Evolutionary conservation across 2,888 invertebrate genomes (phyloP), one percentile per base, ranked within the genome.

Genomic region (Scaptodrosophila latifasciaeformis): DNA sequence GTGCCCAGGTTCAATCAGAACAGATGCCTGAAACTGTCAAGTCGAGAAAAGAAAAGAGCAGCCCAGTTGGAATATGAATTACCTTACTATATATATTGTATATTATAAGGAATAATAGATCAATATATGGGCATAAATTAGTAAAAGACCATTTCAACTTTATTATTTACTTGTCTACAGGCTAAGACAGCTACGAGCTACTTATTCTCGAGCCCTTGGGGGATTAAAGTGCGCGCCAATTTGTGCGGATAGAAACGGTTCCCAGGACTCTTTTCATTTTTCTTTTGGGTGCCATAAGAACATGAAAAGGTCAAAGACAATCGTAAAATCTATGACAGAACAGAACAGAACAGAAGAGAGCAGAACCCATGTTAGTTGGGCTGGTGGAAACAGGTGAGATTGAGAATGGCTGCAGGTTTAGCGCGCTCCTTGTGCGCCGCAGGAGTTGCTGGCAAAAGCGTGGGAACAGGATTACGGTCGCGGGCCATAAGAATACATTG

Each of bases 341-440:
- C 27, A 40, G 52, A 55, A 30, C 12, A 7, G 2, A 2, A 27
- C 6, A 44, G 15, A 30, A 45, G 46, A 48, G 13, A 31, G 31
- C 5, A 12, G 12, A 31, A 31, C 13, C 5, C 1, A 12, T n/a
- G n/a, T n/a, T 24, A 4, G 15, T 7, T 15, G 7, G 35, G 35
- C 35, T 35, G 13, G 15, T 7, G 51, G 59, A 52, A 56, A 55
- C 66, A 63, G 66, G 57, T 67, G 66, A 37, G 34, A 2, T 10
- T 1, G n/a, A n/a, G 24, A 17, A 51, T 54, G 65, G 62, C 68
- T 53, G 68, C 68, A 67, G 65, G 67, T 58, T 58, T 56, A 53
- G 68, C 68, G 57, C 62, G 59, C 67, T 68, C 59, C 56, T 51
- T 13, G 19, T 24, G 29, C 24, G 4, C 17, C 15, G 15, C 35